Evolutionary conservation across 2,113 vertebrate genomes (phyloP).

Genomic region (Myiozetetes cayanensis): DNA sequence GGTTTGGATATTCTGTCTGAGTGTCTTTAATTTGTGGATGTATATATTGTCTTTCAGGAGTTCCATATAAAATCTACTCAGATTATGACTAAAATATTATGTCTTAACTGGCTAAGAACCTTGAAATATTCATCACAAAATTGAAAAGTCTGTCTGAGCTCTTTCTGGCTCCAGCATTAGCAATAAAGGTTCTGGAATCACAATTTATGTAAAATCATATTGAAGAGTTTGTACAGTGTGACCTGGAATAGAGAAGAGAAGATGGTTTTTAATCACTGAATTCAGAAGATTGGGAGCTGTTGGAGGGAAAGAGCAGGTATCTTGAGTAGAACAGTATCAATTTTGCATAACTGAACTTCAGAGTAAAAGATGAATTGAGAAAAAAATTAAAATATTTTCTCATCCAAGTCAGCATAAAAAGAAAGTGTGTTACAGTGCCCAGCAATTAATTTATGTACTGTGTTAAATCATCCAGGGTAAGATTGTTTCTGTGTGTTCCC

Average conservation of each 20-base stretch:
- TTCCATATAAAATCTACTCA: background rate
- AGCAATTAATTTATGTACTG: accelerated
- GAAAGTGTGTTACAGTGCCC: background rate
- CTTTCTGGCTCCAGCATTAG: background rate
- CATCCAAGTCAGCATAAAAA: background rate
- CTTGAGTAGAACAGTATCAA: background rate
- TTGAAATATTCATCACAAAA: background rate
- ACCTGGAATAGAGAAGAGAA: background rate
- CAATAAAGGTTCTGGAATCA: background rate
- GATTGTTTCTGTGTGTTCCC: background rate
- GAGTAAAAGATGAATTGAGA: background rate
- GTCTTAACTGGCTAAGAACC: background rate
- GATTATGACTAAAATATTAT: background rate
- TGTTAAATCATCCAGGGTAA: background rate
- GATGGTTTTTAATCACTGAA: background rate
- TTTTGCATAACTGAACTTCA: background rate
- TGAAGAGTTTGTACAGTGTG: background rate
- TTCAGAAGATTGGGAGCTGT: background rate
- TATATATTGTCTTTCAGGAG: background rate
- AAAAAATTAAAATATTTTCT: background rate
- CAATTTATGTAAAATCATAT: background rate
- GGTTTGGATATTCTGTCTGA: background rate
- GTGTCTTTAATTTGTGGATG: background rate
- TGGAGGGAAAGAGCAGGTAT: background rate
- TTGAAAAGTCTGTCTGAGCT: background rate